These are phyloP conservation scores for Vireo altiloquus DNA, from an alignment of 2,113 vertebrate species.

Conservation along the genomic window DNA sequence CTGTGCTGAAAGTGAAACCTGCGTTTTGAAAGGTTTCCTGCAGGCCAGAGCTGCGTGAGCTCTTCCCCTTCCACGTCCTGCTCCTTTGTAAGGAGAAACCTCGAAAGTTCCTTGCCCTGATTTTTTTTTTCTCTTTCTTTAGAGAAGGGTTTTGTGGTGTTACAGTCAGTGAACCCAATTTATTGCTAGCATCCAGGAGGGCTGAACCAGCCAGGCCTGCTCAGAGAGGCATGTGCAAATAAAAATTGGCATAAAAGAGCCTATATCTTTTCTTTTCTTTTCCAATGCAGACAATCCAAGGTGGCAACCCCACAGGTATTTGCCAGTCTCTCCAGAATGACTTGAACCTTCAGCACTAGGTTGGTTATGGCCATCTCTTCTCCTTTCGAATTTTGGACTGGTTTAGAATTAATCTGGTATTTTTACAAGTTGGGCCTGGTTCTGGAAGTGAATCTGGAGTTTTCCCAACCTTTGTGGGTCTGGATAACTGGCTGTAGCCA, in stretches of 20 bases:
- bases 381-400: background rate
- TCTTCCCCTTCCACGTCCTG: slow-evolving; percentile 12
- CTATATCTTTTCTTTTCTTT: accelerated
- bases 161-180: background rate
- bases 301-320: background rate
- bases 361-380: background rate
- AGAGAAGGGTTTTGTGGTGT: background rate
- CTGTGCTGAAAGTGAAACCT: slow-evolving; percentile 53
- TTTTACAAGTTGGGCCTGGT: background rate
- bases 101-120: background rate
- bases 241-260: background rate
- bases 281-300: background rate
- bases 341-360: background rate
- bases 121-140: background rate
- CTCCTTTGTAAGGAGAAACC: slow-evolving; percentile 24
- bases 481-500: background rate
- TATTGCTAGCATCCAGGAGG: background rate
- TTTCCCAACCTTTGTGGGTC: background rate
- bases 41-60: background rate
- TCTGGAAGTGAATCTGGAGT: background rate
- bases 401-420: background rate
- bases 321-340: background rate
- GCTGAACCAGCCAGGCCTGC: background rate
- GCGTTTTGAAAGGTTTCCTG: slow-evolving; percentile 54
- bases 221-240: background rate